These are phyloP conservation scores for Himantopus leucocephalus DNA, from an alignment of 2,113 vertebrate genomes.

Conservation along the genomic window DNA sequence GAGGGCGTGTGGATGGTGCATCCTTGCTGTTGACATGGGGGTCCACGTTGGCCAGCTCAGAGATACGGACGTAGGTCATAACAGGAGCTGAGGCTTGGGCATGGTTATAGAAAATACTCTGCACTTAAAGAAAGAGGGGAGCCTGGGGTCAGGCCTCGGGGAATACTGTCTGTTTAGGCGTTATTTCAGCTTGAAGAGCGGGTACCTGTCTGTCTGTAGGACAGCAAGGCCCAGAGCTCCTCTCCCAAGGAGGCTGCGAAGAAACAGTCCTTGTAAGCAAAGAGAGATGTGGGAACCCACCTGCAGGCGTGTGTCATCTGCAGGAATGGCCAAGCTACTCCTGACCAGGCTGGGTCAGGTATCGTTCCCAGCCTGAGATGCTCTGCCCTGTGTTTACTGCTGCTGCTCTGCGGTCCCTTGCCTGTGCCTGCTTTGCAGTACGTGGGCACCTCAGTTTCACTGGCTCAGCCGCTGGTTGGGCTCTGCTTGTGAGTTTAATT, in stretches of 20 bases:
- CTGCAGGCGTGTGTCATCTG: not conserved
- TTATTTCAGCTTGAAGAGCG: not conserved
- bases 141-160: not conserved
- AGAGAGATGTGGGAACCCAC: not conserved
- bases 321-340: not conserved
- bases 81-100: not conserved
- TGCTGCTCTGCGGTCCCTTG: not conserved
- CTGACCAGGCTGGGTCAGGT: not conserved
- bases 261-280: not conserved
- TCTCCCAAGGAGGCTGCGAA: not conserved
- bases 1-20: not conserved
- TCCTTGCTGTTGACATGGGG: not conserved
- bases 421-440: too few relatives aligned
- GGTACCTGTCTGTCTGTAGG: not conserved
- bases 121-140: not conserved
- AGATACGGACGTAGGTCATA: too few relatives aligned
- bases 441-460: not conserved
- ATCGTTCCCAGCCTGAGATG: not conserved
- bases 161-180: fast-evolving
- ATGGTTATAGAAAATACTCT: not conserved
- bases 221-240: not conserved
- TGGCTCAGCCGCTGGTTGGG: too few relatives aligned
- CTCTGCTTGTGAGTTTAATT: too few relatives aligned
- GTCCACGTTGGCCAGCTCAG: fast-evolving
- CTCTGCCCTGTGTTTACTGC: not conserved